Percentiles rank a stretch among this genome's conserved stretches.
Conservation (phyloP, 23 tunicate genomes). For the Styela plicata region DNA sequence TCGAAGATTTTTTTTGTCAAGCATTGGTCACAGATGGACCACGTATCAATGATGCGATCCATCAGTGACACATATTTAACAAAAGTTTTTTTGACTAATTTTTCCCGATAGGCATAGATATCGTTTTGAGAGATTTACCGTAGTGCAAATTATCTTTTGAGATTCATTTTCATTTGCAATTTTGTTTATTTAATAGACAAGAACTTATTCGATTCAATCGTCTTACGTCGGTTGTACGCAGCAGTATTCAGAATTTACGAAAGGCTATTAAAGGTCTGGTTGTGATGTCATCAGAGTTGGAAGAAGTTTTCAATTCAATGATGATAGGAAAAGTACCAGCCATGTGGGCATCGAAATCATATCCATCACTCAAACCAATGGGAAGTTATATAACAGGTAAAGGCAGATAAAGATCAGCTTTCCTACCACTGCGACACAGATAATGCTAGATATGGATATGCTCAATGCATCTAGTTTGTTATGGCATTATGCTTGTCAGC, state of each 20-base stretch:
- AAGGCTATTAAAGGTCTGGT: constrained; percentile 98
- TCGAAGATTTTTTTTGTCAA: no score
- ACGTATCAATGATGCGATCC: no score
- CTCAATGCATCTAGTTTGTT: not conserved
- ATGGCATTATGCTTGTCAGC: not conserved
- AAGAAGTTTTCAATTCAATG: constrained; percentile 96
- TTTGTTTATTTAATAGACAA: constrained; percentile 41
- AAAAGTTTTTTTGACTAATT: no score
- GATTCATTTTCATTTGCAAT: no score
- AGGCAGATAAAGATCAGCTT: no score
- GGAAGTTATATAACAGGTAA: constrained; percentile 91
- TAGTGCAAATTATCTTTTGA: no score
- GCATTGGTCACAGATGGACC: no score
- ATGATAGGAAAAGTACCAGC: constrained; percentile 91
- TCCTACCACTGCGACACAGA: no score
- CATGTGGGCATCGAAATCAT: constrained; percentile 92
- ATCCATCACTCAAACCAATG: constrained; percentile 90
- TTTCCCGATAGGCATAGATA: no score
- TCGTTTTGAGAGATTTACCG: no score
- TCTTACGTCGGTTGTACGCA: constrained; percentile 65
- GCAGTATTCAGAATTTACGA: constrained; percentile 60
- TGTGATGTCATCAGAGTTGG: constrained; percentile 93
- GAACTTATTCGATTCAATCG: constrained; percentile 96
- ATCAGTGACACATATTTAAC: no score
- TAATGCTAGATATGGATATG: no score